Evolutionary conservation across 2,113 vertebrate species (phyloP), one percentile per base, ranked within the genome.

Genomic region (Hippoglossus stenolepis): DNA sequence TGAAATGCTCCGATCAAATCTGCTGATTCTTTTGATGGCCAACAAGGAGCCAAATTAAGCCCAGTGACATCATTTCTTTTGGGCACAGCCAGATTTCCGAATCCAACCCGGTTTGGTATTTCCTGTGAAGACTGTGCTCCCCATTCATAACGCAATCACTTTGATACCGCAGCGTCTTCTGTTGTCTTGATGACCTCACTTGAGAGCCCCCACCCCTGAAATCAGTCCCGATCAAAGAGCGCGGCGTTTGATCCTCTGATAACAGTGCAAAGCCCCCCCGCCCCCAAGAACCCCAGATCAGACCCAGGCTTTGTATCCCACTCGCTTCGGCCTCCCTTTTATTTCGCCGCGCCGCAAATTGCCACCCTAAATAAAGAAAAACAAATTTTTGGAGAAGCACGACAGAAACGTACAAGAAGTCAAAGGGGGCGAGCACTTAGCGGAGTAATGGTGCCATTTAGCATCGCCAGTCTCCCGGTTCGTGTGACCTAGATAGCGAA

Each of bases 101-200:
- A 63, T 58, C 75, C 65, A n/a, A 24, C 13, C 11, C 10, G 12
- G 28, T 68, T 74, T 90, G 93, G 89, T 70, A 95, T 93, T 93
- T 95, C 92, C 92, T 93, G 87, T 71, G 47, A 84, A 90, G 82
- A 94, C 90, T 93, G 84, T 71, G 69, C 70, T 70, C 21, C 21
- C 89, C 82, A 93, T 95, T 95, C 91, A 94, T 94, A 69, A 51
- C 40, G 24, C 77, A 70, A 85, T 92, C 77, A 85, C 91, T 94
- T 93, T 93, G 91, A 93, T 92, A 91, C 85, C 85, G 67, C 40
- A 71, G 63, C 71, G 65, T 70, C 72, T 86, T 89, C 80, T 90
- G 79, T 80, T 73, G 90, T 78, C 80, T 65, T 31, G 12, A 80
- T 88, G 90, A 91, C 89, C 86, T 87, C 91, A 92, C 85, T 86